Evolutionary conservation across 2,797 vertebrate species (phyloP).

Genomic region (Sebastes iracundus): DNA sequence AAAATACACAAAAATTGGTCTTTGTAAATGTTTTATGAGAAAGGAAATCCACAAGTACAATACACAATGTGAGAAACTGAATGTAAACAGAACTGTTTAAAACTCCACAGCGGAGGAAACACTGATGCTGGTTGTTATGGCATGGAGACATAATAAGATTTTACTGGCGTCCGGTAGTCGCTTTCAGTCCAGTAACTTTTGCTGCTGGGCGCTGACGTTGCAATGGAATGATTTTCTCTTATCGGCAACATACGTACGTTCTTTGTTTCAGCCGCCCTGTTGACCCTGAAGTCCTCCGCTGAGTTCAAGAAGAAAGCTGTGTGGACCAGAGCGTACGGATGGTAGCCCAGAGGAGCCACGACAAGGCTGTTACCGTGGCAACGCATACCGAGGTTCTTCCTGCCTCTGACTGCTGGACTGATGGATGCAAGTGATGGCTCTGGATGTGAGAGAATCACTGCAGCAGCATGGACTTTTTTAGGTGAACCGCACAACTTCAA

Average conservation of each 20-base stretch:
- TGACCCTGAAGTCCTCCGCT: slow-evolving; percentile 84
- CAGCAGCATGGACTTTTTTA: background rate
- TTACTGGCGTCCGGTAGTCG: too few relatives aligned
- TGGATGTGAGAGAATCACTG: background rate
- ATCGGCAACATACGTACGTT: too few relatives aligned
- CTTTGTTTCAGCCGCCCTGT: slow-evolving; percentile 81
- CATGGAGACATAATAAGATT: background rate
- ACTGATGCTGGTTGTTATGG: background rate
- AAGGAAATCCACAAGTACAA: background rate
- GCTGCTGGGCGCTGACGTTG: background rate
- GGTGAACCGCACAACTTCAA: background rate
- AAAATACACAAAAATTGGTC: background rate
- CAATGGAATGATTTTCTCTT: too few relatives aligned
- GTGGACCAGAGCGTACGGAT: slow-evolving; percentile 93
- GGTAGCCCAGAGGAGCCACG: slow-evolving; percentile 76
- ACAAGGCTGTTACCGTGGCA: background rate
- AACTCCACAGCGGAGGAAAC: background rate
- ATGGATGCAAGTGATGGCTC: background rate
- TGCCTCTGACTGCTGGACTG: background rate
- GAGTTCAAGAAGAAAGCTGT: slow-evolving; percentile 94
- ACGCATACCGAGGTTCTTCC: background rate
- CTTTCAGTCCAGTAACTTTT: too few relatives aligned
- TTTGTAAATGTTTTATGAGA: background rate
- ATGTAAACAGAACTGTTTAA: background rate
- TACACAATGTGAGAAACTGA: background rate